Conservation (phyloP, 2,888 invertebrate genomes). For the Masnerella sp. region DNA sequence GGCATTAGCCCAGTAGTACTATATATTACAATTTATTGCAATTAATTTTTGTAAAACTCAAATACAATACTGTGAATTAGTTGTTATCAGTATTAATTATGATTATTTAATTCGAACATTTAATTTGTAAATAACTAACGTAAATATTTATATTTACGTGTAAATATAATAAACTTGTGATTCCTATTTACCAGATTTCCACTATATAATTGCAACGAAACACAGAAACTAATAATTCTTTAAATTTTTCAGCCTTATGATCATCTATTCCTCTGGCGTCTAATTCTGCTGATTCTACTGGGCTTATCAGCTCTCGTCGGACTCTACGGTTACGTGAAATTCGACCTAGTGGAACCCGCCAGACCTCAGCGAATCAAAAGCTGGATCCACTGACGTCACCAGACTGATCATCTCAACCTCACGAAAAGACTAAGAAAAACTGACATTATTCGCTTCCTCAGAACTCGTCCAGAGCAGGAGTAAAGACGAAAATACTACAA, state of each 20-base stretch:
- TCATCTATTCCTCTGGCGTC: slow-evolving; percentile 79
- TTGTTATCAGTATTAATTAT: no score
- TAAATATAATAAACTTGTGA: no score
- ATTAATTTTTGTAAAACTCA: no score
- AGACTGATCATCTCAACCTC: neutral
- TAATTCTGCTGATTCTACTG: slow-evolving; percentile 77
- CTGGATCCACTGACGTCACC: slow-evolving; percentile 67
- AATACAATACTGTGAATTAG: no score
- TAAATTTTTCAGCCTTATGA: slow-evolving; percentile 79
- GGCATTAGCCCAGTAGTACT: no score
- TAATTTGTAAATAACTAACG: no score
- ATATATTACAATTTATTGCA: no score
- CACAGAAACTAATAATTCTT: no score
- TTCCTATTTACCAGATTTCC: no score
- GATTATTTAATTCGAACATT: no score
- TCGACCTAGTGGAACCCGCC: slow-evolving; percentile 78
- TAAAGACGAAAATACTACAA: slow-evolving; percentile 6
- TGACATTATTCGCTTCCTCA: neutral
- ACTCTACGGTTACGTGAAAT: slow-evolving; percentile 78
- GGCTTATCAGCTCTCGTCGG: slow-evolving; percentile 77
- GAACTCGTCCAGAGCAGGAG: neutral
- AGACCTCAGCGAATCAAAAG: slow-evolving; percentile 77
- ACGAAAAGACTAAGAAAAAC: neutral
- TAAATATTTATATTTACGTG: no score
- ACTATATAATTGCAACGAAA: no score